Evolutionary conservation across 2,888 invertebrate species (phyloP).

Genomic region (Eucriotettix oculatus): DNA sequence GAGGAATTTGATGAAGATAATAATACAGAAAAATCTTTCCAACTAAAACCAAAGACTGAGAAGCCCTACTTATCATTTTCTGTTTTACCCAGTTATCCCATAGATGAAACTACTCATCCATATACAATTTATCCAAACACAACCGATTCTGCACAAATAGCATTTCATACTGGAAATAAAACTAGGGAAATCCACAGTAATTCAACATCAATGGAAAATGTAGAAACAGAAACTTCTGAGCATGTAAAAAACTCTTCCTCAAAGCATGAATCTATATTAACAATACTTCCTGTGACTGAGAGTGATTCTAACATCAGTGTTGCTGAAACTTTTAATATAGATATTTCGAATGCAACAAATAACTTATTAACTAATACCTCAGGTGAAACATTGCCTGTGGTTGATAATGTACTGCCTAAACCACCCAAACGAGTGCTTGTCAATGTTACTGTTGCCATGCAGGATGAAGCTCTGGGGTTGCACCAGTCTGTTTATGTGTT

Average conservation of each 20-base stretch:
- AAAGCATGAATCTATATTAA: conserved; percentile 9
- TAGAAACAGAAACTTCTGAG: not conserved
- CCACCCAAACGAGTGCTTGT: conserved; percentile 48
- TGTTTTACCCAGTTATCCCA: too few relatives aligned
- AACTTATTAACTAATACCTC: not conserved
- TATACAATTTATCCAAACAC: too few relatives aligned
- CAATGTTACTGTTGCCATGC: conserved; percentile 66
- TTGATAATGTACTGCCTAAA: not conserved
- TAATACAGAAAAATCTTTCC: not conserved
- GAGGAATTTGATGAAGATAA: not conserved
- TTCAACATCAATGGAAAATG: too few relatives aligned
- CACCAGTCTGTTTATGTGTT: conserved; percentile 51
- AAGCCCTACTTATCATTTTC: too few relatives aligned
- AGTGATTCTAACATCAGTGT: conserved; percentile 6
- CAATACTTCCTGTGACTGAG: not conserved
- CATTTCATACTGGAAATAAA: too few relatives aligned
- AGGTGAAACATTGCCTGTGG: not conserved
- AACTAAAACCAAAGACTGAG: not conserved
- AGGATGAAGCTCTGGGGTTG: conserved; percentile 28
- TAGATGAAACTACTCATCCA: too few relatives aligned
- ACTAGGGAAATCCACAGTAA: too few relatives aligned
- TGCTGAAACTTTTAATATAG: not conserved
- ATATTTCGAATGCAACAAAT: not conserved
- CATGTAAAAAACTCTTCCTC: conserved; percentile 1
- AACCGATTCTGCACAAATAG: too few relatives aligned